These are phyloP conservation scores for Mesocentrotus franciscanus DNA, from an alignment of 53 echinoderm and acorn worm genomes.

Conservation along the genomic window DNA sequence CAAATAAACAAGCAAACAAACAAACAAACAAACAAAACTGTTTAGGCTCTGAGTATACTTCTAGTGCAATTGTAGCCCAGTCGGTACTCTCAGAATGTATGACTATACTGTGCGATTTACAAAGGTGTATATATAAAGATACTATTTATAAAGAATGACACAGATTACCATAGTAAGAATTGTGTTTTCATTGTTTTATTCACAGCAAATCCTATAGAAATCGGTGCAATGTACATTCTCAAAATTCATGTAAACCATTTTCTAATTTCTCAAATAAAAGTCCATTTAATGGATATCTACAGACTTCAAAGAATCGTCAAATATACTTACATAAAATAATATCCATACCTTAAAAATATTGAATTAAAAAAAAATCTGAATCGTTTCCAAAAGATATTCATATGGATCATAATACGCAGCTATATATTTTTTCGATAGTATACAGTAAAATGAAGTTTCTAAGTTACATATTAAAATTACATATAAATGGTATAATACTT, in stretches of 20 bases:
- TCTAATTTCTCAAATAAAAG: not conserved
- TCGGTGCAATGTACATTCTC: not conserved
- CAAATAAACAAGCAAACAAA: no score
- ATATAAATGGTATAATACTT: not conserved
- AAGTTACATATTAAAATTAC: not conserved
- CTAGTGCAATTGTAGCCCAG: no score
- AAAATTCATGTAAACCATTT: not conserved
- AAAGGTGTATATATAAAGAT: not conserved
- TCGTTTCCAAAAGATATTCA: not conserved
- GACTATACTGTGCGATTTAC: no score
- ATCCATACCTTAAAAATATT: not conserved
- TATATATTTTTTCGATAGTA: not conserved
- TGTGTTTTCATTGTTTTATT: not conserved
- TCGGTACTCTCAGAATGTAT: no score
- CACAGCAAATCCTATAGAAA: constrained; percentile 1
- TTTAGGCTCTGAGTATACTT: no score
- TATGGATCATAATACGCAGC: not conserved
- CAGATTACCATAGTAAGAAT: not conserved
- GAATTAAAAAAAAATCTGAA: not conserved
- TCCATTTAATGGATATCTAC: not conserved
- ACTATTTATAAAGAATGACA: not conserved
- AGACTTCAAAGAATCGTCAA: not conserved
- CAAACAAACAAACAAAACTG: no score
- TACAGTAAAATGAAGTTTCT: not conserved
- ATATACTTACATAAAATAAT: not conserved